Evolutionary conservation across 2,888 invertebrate genomes (phyloP).

Genomic region (Keiferia lycopersicella): DNA sequence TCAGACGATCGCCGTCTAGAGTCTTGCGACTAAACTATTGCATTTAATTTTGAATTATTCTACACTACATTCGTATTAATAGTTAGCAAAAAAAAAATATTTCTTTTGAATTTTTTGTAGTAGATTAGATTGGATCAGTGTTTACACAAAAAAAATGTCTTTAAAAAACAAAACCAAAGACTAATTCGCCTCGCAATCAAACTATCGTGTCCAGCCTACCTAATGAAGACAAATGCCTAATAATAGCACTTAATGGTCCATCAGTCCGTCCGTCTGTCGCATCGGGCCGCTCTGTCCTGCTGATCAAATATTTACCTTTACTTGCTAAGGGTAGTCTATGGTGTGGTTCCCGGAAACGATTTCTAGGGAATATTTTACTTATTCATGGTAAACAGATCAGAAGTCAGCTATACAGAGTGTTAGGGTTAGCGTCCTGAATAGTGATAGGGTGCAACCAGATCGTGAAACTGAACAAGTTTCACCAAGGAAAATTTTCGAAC

Average conservation of each 20-base stretch:
- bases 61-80: too few species aligned
- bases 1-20: too few species aligned
- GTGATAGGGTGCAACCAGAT: too few species aligned
- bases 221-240: conserved; percentile 12
- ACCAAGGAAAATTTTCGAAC: too few species aligned
- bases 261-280: conserved; percentile 15
- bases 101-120: too few species aligned
- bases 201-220: not conserved
- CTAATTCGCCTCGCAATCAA: not conserved
- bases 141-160: not conserved
- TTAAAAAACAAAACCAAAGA: not conserved
- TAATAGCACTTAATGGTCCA: conserved; percentile 15
- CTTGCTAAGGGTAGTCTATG: not conserved
- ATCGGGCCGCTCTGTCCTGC: not conserved
- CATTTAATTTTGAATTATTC: too few species aligned
- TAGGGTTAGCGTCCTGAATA: too few species aligned
- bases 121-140: too few species aligned
- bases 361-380: not conserved
- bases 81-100: too few species aligned
- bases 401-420: too few species aligned
- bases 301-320: conserved; percentile 13
- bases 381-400: not conserved
- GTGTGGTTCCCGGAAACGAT: not conserved
- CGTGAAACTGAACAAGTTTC: too few species aligned
- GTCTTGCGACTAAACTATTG: too few species aligned